Conservation (phyloP, 2,888 invertebrate genomes). For the Stegophylla sp. region DNA sequence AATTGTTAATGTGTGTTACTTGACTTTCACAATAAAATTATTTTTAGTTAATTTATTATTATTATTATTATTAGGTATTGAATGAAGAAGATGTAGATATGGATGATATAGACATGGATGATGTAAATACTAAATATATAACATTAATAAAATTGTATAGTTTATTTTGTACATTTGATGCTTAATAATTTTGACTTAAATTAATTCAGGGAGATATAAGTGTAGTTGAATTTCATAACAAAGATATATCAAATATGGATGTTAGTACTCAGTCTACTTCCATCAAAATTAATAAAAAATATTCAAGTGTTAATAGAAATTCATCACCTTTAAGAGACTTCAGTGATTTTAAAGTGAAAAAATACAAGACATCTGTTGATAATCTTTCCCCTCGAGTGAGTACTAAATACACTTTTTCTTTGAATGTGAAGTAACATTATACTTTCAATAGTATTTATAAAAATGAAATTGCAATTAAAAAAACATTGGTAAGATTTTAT, state of each 20-base stretch:
- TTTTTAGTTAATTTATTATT: not conserved
- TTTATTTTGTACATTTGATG: too few relatives aligned
- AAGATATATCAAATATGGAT: not conserved
- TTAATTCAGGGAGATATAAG: not conserved
- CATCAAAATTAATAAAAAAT: not conserved
- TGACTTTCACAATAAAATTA: not conserved
- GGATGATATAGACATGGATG: too few relatives aligned
- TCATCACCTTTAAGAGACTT: not conserved
- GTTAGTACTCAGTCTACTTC: not conserved
- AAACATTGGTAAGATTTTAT: too few relatives aligned
- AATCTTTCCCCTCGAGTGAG: not conserved
- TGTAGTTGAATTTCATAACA: not conserved
- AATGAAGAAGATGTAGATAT: not conserved
- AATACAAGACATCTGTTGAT: not conserved
- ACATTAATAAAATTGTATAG: too few relatives aligned
- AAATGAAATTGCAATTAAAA: too few relatives aligned
- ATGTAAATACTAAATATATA: not conserved
- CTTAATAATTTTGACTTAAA: not conserved
- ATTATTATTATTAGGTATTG: not conserved
- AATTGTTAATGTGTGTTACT: constrained; percentile 21
- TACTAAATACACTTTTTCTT: too few relatives aligned
- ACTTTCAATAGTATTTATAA: too few relatives aligned
- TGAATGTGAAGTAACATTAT: too few relatives aligned
- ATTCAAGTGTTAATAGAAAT: constrained; percentile 24
- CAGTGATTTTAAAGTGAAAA: constrained; percentile 2